Evolutionary conservation across 2,888 invertebrate species (phyloP).

Genomic region (Phaonia tiefii): DNA sequence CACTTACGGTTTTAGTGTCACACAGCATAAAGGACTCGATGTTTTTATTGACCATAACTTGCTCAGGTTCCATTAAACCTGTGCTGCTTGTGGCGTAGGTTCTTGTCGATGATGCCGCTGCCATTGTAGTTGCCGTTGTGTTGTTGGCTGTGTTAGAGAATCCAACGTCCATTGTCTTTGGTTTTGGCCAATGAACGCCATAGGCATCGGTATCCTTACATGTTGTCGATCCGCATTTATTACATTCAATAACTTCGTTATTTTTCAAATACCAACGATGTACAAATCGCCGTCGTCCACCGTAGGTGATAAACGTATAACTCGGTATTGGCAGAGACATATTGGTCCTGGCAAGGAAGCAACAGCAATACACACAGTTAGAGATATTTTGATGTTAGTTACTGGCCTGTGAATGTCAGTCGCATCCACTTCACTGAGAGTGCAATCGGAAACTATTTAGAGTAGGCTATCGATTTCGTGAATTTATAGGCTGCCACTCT

Average conservation of each 20-base stretch:
- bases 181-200: conserved; percentile 46
- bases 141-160: conserved; percentile 19
- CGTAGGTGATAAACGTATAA: conserved; percentile 52
- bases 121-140: not conserved
- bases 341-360: conserved; percentile 1
- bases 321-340: conserved; percentile 50
- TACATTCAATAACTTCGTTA: conserved; percentile 54
- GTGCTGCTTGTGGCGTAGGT: conserved; percentile 17
- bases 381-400: too few relatives aligned
- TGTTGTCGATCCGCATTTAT: conserved; percentile 50
- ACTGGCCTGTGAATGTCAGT: too few relatives aligned
- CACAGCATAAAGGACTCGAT: conserved; percentile 72
- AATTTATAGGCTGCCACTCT: too few relatives aligned
- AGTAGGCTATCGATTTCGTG: too few relatives aligned
- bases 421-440: too few relatives aligned
- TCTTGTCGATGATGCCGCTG: not conserved
- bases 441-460: too few relatives aligned
- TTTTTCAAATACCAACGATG: conserved; percentile 52
- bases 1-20: conserved; percentile 63
- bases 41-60: conserved; percentile 67
- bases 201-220: conserved; percentile 53
- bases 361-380: not conserved
- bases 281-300: conserved; percentile 47
- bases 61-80: conserved; percentile 47
- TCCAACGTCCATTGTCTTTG: conserved; percentile 48